These are phyloP conservation scores for Aldabrachelys gigantea DNA, from an alignment of 2,113 vertebrate genomes.

Conservation along the genomic window DNA sequence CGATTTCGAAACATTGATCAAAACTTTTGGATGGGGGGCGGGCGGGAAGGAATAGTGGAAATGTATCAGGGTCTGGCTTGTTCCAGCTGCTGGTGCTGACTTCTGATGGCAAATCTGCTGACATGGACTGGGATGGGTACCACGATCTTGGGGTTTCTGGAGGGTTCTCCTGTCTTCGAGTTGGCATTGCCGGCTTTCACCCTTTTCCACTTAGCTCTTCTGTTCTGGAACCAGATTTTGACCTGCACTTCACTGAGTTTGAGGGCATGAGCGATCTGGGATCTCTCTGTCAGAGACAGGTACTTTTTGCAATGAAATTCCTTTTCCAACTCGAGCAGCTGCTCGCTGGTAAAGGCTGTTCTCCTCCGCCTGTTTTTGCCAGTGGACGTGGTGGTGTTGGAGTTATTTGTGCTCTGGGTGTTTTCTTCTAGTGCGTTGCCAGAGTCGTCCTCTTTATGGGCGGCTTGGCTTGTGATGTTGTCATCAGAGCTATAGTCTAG, in stretches of 20 bases:
- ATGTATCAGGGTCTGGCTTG: constrained; percentile 89
- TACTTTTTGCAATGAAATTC: constrained; percentile 99
- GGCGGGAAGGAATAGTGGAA: background rate
- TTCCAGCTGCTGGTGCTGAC: constrained; percentile 98
- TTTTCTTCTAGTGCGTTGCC: constrained; percentile 83
- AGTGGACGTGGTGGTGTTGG: constrained; percentile 80
- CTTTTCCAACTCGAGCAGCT: constrained; percentile 98
- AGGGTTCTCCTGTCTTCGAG: constrained; percentile 96
- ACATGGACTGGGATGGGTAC: constrained; percentile 98
- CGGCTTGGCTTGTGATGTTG: constrained; percentile 82
- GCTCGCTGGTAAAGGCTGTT: constrained; percentile 98
- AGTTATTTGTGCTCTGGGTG: constrained; percentile 68
- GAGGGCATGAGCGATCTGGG: constrained; percentile 97
- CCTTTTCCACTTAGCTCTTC: constrained; percentile 98
- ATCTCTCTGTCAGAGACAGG: constrained; percentile 96
- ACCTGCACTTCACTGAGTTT: constrained; percentile 99
- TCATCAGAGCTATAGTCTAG: constrained; percentile 98
- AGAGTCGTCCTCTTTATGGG: constrained; percentile 88
- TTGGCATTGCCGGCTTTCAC: constrained; percentile 98
- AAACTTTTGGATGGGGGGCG: background rate
- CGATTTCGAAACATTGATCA: constrained; percentile 1
- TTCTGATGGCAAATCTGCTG: constrained; percentile 96
- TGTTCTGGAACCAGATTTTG: constrained; percentile 99
- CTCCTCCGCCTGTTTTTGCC: constrained; percentile 93
- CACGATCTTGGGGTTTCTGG: constrained; percentile 97